phyloP scores from a whole-genome alignment of 1,140 invertebrate species.

The Tetranychus cinnabarinus region DNA sequence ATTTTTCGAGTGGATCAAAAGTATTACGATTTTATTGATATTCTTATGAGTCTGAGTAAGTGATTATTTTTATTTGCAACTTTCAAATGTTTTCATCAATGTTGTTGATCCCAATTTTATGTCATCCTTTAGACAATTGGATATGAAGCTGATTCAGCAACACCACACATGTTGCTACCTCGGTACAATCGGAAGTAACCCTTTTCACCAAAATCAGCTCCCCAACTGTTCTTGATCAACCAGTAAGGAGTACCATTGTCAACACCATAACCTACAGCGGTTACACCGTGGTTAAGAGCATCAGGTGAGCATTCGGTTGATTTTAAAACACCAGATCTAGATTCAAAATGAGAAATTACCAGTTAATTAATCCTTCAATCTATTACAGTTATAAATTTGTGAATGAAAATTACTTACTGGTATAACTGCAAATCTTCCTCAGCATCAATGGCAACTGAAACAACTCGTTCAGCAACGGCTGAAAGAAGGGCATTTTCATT shows the following conservation, averaged over 20 bases:
- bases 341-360: too few species aligned
- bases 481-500: conserved; percentile 21
- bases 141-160: conserved; percentile 53
- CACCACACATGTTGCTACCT: conserved; percentile 26
- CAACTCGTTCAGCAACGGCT: conserved; percentile 22
- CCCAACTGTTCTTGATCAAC: conserved; percentile 83
- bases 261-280: conserved; percentile 21
- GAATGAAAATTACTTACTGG: too few species aligned
- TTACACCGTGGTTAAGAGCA: neutral
- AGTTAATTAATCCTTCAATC: too few species aligned
- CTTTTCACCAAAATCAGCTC: conserved; percentile 23
- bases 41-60: too few species aligned
- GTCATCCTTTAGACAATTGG: conserved; percentile 21
- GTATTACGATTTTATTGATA: too few species aligned
- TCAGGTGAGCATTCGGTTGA: neutral
- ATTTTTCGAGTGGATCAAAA: too few species aligned
- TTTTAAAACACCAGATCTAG: neutral
- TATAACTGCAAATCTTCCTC: neutral
- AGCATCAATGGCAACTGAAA: neutral
- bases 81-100: too few species aligned
- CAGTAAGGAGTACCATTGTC: conserved; percentile 37
- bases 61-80: too few species aligned
- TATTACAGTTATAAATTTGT: too few species aligned
- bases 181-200: conserved; percentile 27
- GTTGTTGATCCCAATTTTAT: too few species aligned